Evolutionary conservation across 1,140 invertebrate genomes (phyloP).

Genomic region (Berghia stephanieae): DNA sequence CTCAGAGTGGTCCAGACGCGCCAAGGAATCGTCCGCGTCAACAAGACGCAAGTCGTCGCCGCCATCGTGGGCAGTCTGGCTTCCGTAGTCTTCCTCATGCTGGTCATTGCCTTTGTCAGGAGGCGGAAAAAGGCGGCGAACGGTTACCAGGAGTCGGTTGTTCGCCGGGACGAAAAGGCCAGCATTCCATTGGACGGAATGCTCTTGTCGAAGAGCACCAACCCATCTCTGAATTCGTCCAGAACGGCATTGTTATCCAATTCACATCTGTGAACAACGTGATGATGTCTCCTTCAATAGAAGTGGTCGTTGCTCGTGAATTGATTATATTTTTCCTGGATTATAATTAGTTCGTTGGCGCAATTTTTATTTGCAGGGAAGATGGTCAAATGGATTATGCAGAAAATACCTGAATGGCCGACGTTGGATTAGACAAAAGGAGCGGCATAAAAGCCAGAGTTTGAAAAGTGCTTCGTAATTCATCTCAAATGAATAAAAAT

Average conservation of each 20-base stretch:
- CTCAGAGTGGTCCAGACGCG: slow-evolving; percentile 46
- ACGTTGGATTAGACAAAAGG: too few species aligned
- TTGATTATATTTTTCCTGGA: too few species aligned
- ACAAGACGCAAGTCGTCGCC: slow-evolving; percentile 50
- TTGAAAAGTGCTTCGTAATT: too few species aligned
- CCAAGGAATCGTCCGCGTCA: slow-evolving; percentile 54
- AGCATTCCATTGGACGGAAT: slow-evolving; percentile 66
- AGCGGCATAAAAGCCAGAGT: too few species aligned
- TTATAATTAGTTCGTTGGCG: too few species aligned
- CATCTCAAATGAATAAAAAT: too few species aligned
- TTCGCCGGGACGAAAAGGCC: slow-evolving; percentile 54
- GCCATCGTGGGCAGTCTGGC: slow-evolving; percentile 55
- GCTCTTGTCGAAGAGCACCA: slow-evolving; percentile 48
- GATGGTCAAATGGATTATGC: too few species aligned
- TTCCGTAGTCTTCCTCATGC: slow-evolving; percentile 46
- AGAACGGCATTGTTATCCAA: slow-evolving; percentile 55
- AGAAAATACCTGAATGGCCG: too few species aligned
- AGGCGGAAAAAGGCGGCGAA: slow-evolving; percentile 60
- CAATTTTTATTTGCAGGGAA: too few species aligned
- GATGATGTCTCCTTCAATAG: too few species aligned
- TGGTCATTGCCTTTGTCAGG: slow-evolving; percentile 54
- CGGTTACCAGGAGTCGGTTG: slow-evolving; percentile 59
- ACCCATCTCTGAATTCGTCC: slow-evolving; percentile 56
- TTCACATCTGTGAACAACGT: too few species aligned
- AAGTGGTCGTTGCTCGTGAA: too few species aligned